Evolutionary conservation across 2,888 invertebrate species (phyloP).

Genomic region (Troides oblongomaculatus): DNA sequence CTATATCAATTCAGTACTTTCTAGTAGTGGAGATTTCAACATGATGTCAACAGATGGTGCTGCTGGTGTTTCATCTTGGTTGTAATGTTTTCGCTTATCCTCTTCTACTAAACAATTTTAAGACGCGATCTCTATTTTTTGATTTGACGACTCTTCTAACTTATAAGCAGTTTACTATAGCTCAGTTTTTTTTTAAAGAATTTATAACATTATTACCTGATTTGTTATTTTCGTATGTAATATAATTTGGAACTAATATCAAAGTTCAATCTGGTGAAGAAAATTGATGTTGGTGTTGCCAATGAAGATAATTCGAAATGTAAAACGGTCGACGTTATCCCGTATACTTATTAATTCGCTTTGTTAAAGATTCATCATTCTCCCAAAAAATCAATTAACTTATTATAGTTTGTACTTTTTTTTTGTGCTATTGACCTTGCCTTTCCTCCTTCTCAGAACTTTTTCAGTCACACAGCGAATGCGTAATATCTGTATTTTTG

Average conservation of each 20-base stretch:
- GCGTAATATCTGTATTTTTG: background rate
- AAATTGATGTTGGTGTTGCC: conserved; percentile 1
- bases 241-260: background rate
- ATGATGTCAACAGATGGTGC: background rate
- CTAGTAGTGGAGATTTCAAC: background rate
- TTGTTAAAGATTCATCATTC: background rate
- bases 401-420: background rate
- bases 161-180: background rate
- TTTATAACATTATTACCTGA: background rate
- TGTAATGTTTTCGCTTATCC: background rate
- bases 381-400: background rate
- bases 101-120: background rate
- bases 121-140: background rate
- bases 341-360: background rate
- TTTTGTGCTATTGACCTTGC: background rate
- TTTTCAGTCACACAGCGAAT: background rate
- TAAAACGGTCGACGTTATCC: background rate
- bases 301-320: background rate
- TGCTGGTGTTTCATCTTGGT: background rate
- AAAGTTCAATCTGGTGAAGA: background rate
- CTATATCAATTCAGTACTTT: background rate
- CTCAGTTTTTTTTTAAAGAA: background rate
- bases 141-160: background rate
- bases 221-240: background rate
- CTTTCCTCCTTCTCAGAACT: background rate